Evolutionary conservation across 92 coral and sea anemone genomes (phyloP).

Genomic region (Porites lobata): DNA sequence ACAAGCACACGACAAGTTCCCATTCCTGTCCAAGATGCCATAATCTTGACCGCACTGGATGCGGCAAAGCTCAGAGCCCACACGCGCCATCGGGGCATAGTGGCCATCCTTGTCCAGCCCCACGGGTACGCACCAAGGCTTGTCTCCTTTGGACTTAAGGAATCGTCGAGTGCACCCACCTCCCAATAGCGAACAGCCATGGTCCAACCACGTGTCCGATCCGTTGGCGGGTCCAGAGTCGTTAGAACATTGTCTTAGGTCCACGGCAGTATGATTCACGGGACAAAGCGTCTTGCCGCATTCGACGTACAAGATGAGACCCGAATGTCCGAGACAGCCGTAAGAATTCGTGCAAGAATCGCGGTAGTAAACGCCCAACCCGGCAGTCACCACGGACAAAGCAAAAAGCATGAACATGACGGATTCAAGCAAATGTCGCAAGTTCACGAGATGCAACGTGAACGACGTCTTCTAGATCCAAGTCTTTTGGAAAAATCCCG

Average conservation of each 20-base stretch:
- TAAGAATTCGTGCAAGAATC: neutral
- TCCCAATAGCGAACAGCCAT: neutral
- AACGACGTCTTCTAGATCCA: neutral
- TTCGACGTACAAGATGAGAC: neutral
- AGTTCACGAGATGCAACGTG: neutral
- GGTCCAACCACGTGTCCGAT: conserved; percentile 4
- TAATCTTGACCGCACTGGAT: conserved; percentile 17
- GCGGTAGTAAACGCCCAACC: neutral
- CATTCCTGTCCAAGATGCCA: neutral
- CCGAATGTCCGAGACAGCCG: conserved; percentile 10
- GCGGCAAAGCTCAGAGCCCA: conserved; percentile 9
- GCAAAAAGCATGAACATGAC: neutral
- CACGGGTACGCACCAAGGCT: conserved; percentile 29
- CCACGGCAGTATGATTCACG: conserved; percentile 16
- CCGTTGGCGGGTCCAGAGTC: neutral
- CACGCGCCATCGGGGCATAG: conserved; percentile 8
- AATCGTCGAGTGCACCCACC: conserved; percentile 24
- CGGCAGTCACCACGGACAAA: conserved; percentile 12
- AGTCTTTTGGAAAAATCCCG: neutral
- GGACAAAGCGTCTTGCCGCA: neutral
- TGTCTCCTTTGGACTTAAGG: neutral
- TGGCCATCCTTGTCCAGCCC: conserved; percentile 1
- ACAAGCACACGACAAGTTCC: neutral
- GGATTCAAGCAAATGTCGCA: neutral
- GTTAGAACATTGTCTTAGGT: neutral